Evolutionary conservation across 2,113 vertebrate genomes (phyloP).

Genomic region (Anser brachyrhynchus): DNA sequence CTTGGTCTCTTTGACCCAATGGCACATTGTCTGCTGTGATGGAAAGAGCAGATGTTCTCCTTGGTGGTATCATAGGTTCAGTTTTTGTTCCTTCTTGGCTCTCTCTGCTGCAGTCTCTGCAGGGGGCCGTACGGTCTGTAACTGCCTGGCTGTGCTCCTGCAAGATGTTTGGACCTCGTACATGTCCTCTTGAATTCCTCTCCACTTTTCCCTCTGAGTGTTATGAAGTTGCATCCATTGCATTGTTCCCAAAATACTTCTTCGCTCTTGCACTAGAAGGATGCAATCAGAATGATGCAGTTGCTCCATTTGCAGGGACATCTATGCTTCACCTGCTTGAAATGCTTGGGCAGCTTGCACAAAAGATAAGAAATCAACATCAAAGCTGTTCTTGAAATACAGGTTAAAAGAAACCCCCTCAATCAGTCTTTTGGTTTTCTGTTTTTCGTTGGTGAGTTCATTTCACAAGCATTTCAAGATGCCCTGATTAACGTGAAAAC

Average conservation of each 20-base stretch:
- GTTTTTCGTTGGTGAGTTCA: neutral
- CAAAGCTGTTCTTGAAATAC: neutral
- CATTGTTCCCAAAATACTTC: neutral
- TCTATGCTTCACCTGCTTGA: neutral
- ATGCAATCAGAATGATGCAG: neutral
- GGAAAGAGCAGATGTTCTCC: neutral
- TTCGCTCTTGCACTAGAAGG: neutral
- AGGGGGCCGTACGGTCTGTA: neutral
- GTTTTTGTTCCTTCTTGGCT: neutral
- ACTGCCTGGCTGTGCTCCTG: neutral
- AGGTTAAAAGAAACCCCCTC: neutral
- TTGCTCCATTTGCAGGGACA: neutral
- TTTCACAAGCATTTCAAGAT: neutral
- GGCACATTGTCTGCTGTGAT: accelerated
- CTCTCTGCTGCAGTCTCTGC: neutral
- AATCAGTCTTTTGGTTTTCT: neutral
- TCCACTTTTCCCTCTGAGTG: neutral
- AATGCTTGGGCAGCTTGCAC: neutral
- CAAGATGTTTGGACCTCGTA: neutral
- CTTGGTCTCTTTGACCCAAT: neutral
- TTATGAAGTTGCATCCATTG: neutral
- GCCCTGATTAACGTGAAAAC: neutral
- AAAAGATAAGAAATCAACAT: neutral
- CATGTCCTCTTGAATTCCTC: neutral
- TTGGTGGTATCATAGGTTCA: neutral